A percentile compares a stretch with the other conserved stretches of the same genome.
Conservation (phyloP, 2,113 vertebrate species). For the Microtus pennsylvanicus region DNA sequence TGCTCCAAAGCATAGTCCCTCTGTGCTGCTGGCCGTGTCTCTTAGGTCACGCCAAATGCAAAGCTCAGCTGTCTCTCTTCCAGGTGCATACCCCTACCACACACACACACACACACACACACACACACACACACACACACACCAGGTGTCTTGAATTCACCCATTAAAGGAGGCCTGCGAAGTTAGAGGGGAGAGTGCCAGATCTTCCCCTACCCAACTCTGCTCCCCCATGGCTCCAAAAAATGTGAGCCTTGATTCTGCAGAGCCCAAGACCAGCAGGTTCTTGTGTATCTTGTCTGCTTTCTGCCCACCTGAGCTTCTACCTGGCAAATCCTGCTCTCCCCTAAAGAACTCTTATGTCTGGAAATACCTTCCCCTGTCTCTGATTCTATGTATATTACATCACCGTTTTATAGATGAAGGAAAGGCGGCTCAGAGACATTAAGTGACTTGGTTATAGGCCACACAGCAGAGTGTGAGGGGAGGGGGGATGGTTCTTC, state of each 20-base stretch:
- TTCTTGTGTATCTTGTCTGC: neutral
- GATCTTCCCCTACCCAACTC: neutral
- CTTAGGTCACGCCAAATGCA: neutral
- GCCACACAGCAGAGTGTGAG: neutral
- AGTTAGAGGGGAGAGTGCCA: neutral
- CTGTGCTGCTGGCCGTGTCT: neutral
- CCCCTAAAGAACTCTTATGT: neutral
- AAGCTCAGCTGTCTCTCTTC: neutral
- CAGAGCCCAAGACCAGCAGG: neutral
- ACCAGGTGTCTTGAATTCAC: neutral
- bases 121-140: no score
- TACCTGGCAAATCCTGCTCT: neutral
- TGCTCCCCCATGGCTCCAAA: neutral
- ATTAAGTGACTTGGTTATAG: neutral
- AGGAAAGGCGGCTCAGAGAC: neutral
- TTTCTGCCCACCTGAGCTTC: neutral
- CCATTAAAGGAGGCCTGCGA: neutral
- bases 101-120: neutral
- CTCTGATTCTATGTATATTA: neutral
- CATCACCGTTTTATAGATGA: neutral
- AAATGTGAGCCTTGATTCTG: neutral
- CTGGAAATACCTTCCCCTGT: neutral
- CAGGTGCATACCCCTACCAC: neutral
- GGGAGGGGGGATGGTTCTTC: neutral
- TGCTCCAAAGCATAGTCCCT: neutral